Evolutionary conservation across 2,888 invertebrate species (phyloP).

Genomic region (Cecidostiba fungosa): DNA sequence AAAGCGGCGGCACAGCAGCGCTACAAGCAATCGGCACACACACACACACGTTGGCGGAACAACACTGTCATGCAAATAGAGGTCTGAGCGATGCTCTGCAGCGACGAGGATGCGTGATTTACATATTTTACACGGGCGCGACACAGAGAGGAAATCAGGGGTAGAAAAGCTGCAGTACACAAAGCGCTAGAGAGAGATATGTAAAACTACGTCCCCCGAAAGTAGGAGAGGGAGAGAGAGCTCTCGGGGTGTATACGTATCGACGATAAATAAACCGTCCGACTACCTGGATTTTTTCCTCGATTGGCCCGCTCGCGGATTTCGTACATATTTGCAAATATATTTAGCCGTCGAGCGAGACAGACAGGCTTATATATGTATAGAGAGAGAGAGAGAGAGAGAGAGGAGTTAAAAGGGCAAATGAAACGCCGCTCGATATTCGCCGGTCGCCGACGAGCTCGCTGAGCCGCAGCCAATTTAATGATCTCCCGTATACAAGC

Average conservation of each 20-base stretch:
- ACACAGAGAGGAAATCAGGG: conserved; percentile 51
- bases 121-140: conserved; percentile 68
- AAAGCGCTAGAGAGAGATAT: conserved; percentile 44
- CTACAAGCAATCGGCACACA: conserved; percentile 38
- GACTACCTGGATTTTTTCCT: conserved; percentile 68
- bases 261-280: conserved; percentile 53
- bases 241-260: conserved; percentile 35
- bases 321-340: conserved; percentile 77
- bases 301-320: conserved; percentile 64
- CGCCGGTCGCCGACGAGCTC: conserved; percentile 66
- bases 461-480: conserved; percentile 76
- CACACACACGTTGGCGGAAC: conserved; percentile 42
- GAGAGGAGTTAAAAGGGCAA: conserved; percentile 76
- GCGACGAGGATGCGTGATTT: conserved; percentile 71
- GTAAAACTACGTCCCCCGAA: conserved; percentile 42
- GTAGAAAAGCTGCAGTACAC: conserved; percentile 34
- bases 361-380: not conserved
- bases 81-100: conserved; percentile 51
- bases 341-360: conserved; percentile 72
- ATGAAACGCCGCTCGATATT: conserved; percentile 70
- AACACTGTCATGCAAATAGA: conserved; percentile 75
- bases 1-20: not conserved
- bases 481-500: conserved; percentile 70
- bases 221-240: conserved; percentile 14
- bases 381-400: conserved; percentile 37